These are phyloP conservation scores for Fabriciana adippe DNA, from an alignment of 2,888 invertebrate species.

Conservation along the genomic window DNA sequence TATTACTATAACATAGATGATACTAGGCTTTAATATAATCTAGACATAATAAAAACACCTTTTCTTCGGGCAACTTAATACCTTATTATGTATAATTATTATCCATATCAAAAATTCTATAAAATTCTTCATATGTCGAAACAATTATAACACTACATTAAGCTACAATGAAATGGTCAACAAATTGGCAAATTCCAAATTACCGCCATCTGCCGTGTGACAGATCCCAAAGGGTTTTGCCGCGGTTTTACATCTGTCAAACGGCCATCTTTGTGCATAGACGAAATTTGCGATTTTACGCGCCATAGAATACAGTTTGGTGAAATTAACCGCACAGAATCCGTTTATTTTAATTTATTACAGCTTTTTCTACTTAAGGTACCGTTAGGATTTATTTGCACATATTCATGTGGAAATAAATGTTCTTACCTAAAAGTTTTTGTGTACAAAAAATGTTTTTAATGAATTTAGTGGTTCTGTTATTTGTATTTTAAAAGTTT, in stretches of 20 bases:
- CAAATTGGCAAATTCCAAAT: slow-evolving; percentile 67
- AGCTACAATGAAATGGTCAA: slow-evolving; percentile 73
- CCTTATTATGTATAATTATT: no score
- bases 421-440: neutral
- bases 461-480: neutral
- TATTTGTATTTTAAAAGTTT: neutral
- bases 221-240: slow-evolving; percentile 78
- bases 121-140: slow-evolving; percentile 51
- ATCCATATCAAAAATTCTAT: neutral
- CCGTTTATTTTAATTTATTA: slow-evolving; percentile 53
- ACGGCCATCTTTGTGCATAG: slow-evolving; percentile 69
- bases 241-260: slow-evolving; percentile 65
- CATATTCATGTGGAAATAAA: slow-evolving; percentile 22
- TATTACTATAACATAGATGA: no score
- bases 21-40: no score
- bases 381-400: slow-evolving; percentile 37
- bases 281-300: slow-evolving; percentile 76
- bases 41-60: no score
- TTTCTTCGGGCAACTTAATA: no score
- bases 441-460: neutral
- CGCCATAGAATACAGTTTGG: slow-evolving; percentile 70
- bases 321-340: slow-evolving; percentile 69
- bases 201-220: slow-evolving; percentile 72
- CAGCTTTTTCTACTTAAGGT: slow-evolving; percentile 38
- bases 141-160: slow-evolving; percentile 74